A percentile compares a stretch with the other conserved stretches of the same genome.
These are phyloP conservation scores for Leptinotarsa defecta DNA, from an alignment of 1,140 invertebrate species.

Conservation along the genomic window DNA sequence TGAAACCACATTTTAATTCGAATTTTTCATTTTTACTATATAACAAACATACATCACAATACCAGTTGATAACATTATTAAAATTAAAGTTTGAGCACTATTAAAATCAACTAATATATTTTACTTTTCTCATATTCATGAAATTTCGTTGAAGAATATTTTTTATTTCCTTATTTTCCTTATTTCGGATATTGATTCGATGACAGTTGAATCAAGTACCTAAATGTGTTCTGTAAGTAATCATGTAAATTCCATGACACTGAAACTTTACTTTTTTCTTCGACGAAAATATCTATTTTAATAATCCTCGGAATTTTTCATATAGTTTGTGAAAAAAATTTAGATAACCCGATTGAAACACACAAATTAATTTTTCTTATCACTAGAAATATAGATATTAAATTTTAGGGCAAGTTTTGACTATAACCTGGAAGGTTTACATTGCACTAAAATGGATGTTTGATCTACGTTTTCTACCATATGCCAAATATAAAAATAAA, in stretches of 20 bases:
- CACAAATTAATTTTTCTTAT: constrained; percentile 6
- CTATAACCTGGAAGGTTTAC: background rate
- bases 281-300: background rate
- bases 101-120: constrained; percentile 16
- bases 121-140: background rate
- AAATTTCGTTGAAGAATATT: background rate
- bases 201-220: background rate
- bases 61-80: constrained; percentile 40
- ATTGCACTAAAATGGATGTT: background rate
- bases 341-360: background rate
- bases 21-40: constrained; percentile 17
- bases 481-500: constrained; percentile 12
- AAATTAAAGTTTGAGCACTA: constrained; percentile 39
- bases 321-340: background rate
- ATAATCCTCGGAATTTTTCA: background rate
- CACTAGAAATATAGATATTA: constrained; percentile 4
- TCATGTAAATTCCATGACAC: background rate
- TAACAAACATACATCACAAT: constrained; percentile 44
- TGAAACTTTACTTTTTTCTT: background rate
- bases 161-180: background rate
- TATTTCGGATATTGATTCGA: background rate
- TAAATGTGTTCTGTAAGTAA: background rate
- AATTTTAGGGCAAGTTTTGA: constrained; percentile 15
- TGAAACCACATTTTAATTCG: background rate
- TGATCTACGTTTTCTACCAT: constrained; percentile 10